A percentile compares a stretch with the other conserved stretches of the same genome.
Evolutionary conservation across 2,888 invertebrate genomes (phyloP).

Genomic region (Chorisops tibialis): DNA sequence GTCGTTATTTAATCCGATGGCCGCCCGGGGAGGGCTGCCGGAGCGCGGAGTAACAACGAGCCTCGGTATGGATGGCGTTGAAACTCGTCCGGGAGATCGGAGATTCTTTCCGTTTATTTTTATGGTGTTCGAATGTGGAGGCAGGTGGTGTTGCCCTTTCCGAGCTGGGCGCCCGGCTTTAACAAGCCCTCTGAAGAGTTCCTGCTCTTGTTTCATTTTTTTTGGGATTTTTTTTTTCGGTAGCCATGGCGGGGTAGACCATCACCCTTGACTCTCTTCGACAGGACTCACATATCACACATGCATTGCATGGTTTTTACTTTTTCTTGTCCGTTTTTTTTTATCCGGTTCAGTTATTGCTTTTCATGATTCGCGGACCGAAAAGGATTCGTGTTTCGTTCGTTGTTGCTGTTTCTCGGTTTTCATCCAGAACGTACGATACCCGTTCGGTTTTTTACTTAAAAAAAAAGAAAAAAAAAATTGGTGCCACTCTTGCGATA

Average conservation of each 20-base stretch:
- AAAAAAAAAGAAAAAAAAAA: no score
- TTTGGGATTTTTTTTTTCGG: background rate
- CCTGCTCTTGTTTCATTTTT: constrained; percentile 7
- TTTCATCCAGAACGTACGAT: constrained; percentile 8
- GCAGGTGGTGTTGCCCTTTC: background rate
- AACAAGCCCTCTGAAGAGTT: background rate
- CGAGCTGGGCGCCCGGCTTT: background rate
- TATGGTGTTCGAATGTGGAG: background rate
- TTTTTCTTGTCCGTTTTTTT: constrained; percentile 3
- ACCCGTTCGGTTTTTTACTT: constrained; percentile 1
- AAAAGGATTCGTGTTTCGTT: constrained; percentile 20
- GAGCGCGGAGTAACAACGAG: background rate
- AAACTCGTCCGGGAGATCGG: background rate
- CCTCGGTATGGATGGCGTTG: no score
- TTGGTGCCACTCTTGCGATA: background rate
- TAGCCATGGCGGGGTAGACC: constrained; percentile 1
- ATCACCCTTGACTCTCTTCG: background rate
- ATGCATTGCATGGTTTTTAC: no score
- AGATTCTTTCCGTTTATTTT: no score
- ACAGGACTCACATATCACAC: background rate
- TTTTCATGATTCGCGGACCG: constrained; percentile 30
- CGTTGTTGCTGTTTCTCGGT: constrained; percentile 20
- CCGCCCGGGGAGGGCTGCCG: background rate
- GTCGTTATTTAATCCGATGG: constrained; percentile 23
- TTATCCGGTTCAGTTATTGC: constrained; percentile 21